Conservation (phyloP, 2,113 vertebrate genomes). For the Pelodiscus sinensis region DNA sequence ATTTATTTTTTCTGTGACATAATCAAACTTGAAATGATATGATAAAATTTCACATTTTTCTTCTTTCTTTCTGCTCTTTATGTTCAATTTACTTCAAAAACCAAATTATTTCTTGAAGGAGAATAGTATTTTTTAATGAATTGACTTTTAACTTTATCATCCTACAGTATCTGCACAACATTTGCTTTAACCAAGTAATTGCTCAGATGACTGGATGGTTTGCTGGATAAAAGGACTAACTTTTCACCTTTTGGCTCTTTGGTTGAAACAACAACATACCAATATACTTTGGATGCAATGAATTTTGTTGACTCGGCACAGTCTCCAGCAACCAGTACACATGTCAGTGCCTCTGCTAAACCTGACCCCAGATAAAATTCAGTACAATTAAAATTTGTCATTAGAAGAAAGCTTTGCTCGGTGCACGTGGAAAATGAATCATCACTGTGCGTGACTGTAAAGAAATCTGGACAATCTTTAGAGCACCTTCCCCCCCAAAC, state of each 20-base stretch:
- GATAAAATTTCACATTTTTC: slow-evolving; percentile 68
- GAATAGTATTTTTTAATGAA: slow-evolving; percentile 63
- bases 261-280: slow-evolving; percentile 9
- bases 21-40: slow-evolving; percentile 74
- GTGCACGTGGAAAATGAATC: not conserved
- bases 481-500: not conserved
- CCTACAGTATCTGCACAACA: not conserved
- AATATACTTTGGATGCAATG: not conserved
- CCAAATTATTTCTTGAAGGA: slow-evolving; percentile 59
- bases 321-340: slow-evolving; percentile 17
- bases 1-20: slow-evolving; percentile 73
- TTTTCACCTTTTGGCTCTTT: slow-evolving; percentile 35
- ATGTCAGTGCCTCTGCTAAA: not conserved
- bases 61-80: slow-evolving; percentile 60
- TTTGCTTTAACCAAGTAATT: slow-evolving; percentile 59
- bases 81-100: slow-evolving; percentile 64
- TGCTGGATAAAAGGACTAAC: slow-evolving; percentile 20
- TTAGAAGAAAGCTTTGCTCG: slow-evolving; percentile 8
- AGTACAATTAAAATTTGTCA: not conserved
- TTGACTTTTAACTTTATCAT: slow-evolving; percentile 62
- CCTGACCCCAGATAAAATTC: not conserved
- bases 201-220: slow-evolving; percentile 46
- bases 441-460: not conserved
- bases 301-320: slow-evolving; percentile 45
- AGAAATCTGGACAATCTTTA: not conserved